These are phyloP conservation scores for Laupala kohalensis DNA, from an alignment of 1,140 invertebrate species.

Conservation along the genomic window DNA sequence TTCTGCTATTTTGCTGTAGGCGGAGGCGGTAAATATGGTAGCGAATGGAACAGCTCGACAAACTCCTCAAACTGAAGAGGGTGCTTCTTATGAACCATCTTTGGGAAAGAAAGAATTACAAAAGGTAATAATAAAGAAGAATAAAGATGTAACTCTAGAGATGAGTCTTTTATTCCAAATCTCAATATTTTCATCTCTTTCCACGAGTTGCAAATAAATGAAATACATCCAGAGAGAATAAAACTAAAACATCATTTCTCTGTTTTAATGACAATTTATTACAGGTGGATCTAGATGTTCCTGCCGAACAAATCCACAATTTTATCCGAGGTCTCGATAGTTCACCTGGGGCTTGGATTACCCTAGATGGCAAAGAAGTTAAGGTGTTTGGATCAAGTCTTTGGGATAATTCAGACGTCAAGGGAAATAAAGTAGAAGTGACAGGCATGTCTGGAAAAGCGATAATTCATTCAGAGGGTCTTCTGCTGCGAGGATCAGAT, in stretches of 20 bases:
- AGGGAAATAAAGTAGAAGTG: constrained; percentile 46
- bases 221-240: not conserved
- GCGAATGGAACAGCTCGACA: constrained; percentile 68
- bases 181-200: too few relatives aligned
- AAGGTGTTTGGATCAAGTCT: constrained; percentile 67
- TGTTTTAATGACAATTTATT: not conserved
- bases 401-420: constrained; percentile 48
- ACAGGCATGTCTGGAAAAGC: constrained; percentile 44
- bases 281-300: constrained; percentile 61
- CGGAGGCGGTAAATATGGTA: constrained; percentile 80
- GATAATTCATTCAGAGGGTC: constrained; percentile 61
- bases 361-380: constrained; percentile 49
- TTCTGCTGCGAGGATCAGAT: constrained; percentile 69
- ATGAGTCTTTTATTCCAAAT: too few relatives aligned
- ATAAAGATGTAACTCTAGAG: too few relatives aligned
- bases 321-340: constrained; percentile 90
- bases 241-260: not conserved
- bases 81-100: constrained; percentile 84
- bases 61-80: constrained; percentile 64
- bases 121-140: constrained; percentile 29
- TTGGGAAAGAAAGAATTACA: constrained; percentile 73
- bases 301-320: constrained; percentile 63
- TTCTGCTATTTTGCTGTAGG: constrained; percentile 33
- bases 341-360: constrained; percentile 76
- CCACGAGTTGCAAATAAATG: not conserved